Evolutionary conservation across 2,888 invertebrate genomes (phyloP).

Genomic region (Torymus auratus): DNA sequence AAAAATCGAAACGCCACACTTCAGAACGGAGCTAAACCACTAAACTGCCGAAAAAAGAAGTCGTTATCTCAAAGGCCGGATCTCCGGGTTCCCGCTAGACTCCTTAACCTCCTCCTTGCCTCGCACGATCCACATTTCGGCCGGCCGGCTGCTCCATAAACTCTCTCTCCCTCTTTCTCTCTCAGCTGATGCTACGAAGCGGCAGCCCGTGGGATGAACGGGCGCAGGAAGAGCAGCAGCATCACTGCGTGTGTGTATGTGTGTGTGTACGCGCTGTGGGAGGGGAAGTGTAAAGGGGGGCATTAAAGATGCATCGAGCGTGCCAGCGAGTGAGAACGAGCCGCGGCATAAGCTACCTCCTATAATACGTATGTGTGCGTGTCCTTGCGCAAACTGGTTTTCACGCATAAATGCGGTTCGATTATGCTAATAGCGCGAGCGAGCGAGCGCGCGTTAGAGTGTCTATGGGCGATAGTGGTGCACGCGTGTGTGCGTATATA

Average conservation of each 20-base stretch:
- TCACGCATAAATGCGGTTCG: conserved; percentile 68
- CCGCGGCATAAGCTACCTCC: conserved; percentile 63
- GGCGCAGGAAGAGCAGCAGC: neutral
- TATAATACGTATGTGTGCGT: conserved; percentile 32
- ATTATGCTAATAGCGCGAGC: conserved; percentile 73
- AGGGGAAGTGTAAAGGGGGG: conserved; percentile 35
- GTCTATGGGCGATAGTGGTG: too few relatives aligned
- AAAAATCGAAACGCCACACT: neutral
- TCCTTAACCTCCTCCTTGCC: neutral
- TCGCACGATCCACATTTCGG: too few relatives aligned
- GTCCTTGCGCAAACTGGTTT: conserved; percentile 76
- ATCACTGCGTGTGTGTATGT: neutral
- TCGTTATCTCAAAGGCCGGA: neutral
- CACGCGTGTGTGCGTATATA: neutral
- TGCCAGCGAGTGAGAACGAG: conserved; percentile 59
- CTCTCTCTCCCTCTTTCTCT: neutral
- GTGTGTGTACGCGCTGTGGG: neutral
- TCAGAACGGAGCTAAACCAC: neutral
- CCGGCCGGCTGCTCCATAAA: too few relatives aligned
- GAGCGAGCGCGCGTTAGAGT: neutral
- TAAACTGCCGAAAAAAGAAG: neutral
- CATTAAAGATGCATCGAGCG: conserved; percentile 70
- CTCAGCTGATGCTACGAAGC: conserved; percentile 20
- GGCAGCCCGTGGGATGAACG: neutral
- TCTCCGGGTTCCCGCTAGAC: conserved; percentile 1